Conservation (phyloP, 53 echinoderm and acorn worm genomes). For the Luidia sarsii region DNA sequence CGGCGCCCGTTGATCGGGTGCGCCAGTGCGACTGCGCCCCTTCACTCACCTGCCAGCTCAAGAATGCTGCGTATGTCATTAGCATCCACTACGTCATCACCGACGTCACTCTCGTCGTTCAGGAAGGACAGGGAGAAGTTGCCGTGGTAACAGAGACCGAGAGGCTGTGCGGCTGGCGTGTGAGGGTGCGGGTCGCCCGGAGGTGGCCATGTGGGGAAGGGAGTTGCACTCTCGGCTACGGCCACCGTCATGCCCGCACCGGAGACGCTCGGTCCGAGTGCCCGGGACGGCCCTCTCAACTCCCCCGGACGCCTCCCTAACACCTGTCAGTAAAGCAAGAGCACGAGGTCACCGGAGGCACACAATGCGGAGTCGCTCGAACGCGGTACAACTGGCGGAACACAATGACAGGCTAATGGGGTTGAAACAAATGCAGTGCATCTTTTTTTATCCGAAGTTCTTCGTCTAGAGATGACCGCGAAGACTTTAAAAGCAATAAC, state of each 20-base stretch:
- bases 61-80: slow-evolving; percentile 46
- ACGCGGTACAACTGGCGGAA: too few species aligned
- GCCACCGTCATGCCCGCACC: slow-evolving; percentile 54
- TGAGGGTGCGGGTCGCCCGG: slow-evolving; percentile 40
- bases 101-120: slow-evolving; percentile 46
- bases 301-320: slow-evolving; percentile 35
- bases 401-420: too few species aligned
- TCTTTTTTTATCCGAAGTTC: too few species aligned
- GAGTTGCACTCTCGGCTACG: slow-evolving; percentile 44
- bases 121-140: slow-evolving; percentile 55
- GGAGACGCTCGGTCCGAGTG: slow-evolving; percentile 11
- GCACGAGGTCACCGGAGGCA: too few species aligned
- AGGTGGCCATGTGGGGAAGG: slow-evolving; percentile 42
- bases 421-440: too few species aligned
- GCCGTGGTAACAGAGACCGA: slow-evolving; percentile 53
- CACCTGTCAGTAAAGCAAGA: slow-evolving; percentile 35
- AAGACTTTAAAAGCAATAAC: too few species aligned
- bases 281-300: slow-evolving; percentile 26
- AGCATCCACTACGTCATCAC: slow-evolving; percentile 49
- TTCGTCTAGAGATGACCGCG: too few species aligned
- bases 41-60: slow-evolving; percentile 37
- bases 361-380: too few species aligned
- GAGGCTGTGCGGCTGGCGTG: slow-evolving; percentile 29
- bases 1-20: background rate
- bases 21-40: background rate